phyloP scores from a whole-genome alignment of 2,113 vertebrate genomes.

The Rhinopomastus cyanomelas region DNA sequence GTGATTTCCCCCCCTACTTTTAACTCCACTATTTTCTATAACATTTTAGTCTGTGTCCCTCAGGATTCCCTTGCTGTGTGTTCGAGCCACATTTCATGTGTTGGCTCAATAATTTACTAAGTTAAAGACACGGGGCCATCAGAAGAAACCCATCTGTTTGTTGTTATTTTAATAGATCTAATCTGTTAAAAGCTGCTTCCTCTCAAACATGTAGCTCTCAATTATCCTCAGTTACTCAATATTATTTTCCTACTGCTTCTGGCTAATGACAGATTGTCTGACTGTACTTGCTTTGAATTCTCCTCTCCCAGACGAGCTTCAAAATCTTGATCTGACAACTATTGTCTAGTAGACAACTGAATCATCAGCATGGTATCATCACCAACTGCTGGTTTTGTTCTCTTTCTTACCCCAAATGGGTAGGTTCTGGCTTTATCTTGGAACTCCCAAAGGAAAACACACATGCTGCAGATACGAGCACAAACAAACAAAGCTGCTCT shows the following conservation, averaged over 20 bases:
- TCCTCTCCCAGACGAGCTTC: constrained; percentile 16
- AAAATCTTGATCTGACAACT: constrained; percentile 30
- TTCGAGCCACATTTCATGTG: constrained; percentile 12
- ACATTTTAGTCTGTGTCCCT: neutral
- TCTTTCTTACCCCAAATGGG: neutral
- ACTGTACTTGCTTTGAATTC: neutral
- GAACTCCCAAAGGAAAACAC: neutral
- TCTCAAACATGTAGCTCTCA: constrained; percentile 66
- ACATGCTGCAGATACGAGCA: neutral
- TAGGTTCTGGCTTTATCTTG: constrained; percentile 43
- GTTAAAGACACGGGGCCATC: neutral
- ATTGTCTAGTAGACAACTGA: constrained; percentile 26
- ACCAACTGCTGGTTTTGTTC: neutral
- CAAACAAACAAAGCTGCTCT: neutral
- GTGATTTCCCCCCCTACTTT: no score
- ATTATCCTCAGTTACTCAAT: constrained; percentile 67
- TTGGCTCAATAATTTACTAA: constrained; percentile 11
- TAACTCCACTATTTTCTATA: neutral
- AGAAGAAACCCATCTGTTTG: constrained; percentile 29
- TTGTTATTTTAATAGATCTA: constrained; percentile 37
- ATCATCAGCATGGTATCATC: neutral
- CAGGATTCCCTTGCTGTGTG: constrained; percentile 12
- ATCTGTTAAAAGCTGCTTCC: constrained; percentile 65
- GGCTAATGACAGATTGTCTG: constrained; percentile 58
- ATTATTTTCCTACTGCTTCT: constrained; percentile 65